Conservation (phyloP, 2,888 invertebrate genomes). For the Allacma fusca region DNA sequence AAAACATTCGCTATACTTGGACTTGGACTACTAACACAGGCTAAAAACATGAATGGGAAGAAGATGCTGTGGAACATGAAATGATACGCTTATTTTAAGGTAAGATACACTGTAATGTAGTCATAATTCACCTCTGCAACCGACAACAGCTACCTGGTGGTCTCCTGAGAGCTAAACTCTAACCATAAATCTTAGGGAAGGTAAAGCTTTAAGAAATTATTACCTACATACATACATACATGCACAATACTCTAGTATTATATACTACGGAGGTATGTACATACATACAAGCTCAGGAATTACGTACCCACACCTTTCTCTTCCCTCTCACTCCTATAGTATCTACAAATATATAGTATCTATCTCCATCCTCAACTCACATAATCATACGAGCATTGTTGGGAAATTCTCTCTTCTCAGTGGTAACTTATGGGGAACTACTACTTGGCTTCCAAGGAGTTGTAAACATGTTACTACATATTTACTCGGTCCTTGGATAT, state of each 20-base stretch:
- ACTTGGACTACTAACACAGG: neutral
- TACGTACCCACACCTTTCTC: neutral
- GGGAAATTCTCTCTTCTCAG: too few species aligned
- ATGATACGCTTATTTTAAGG: slow-evolving; percentile 49
- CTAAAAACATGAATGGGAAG: slow-evolving; percentile 22
- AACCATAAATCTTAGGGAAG: slow-evolving; percentile 60
- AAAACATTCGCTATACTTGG: neutral
- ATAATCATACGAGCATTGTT: neutral
- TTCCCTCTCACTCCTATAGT: neutral
- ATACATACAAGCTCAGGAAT: too few species aligned
- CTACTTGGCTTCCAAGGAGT: too few species aligned
- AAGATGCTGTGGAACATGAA: slow-evolving; percentile 42
- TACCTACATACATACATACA: slow-evolving; percentile 30
- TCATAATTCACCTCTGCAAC: slow-evolving; percentile 60
- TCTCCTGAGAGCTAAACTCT: slow-evolving; percentile 60
- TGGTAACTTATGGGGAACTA: too few species aligned
- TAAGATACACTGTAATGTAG: slow-evolving; percentile 55
- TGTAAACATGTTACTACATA: too few species aligned
- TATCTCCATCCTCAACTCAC: neutral
- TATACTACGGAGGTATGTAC: too few species aligned
- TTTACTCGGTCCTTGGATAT: too few species aligned
- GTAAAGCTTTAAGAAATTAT: slow-evolving; percentile 46
- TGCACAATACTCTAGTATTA: too few species aligned
- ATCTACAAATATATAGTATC: neutral
- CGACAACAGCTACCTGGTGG: slow-evolving; percentile 62